Evolutionary conservation across 2,797 vertebrate species (phyloP), one percentile per base, ranked within the genome.

Genomic region (Halcyon leucocephala): DNA sequence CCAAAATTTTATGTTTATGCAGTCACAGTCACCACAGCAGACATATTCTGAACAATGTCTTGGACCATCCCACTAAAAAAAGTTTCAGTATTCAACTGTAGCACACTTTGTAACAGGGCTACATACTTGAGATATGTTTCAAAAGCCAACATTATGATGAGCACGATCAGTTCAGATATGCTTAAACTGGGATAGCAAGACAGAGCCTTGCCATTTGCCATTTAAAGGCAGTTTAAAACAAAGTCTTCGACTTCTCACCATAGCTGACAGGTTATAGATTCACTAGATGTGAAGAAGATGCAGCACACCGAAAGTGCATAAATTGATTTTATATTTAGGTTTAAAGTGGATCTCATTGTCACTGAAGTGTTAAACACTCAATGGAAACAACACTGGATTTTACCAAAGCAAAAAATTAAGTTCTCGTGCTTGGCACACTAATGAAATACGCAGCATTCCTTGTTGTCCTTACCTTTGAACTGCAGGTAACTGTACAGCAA

Each of bases 381-480:
- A 70, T 37, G 93, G 39, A 66, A 96, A 79, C 82, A 87, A 22
- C 28, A 62, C 2, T 21, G 11, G 3, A 57, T 84, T 94, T 93
- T 90, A 51, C 46, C 94, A 78, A 95, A 67, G 58, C n/a, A 92
- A 92, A 83, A 39, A 52, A 90, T 91, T 78, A 93, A 55, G 71
- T 52, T 92, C 52, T 51, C 2, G 3, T 71, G 44, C 78, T 55
- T 58, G 52, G 54, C 78, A 89, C 41, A n/a, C 31, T 81, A 92
- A 90, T 73, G 88, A 96, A 92, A 93, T 89, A 84, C 74, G 67
- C 46, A 93, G 20, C 49, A 86, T 77, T 72, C 26, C 77, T 86
- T 91, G 46, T 89, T 90, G 73, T 88, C 90, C 88, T 96, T 95
- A 94, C 91, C 95, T 97, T 96, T 97, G 87, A 97, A 94, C 95